Base-by-base conservation (phyloP, 1,140 invertebrate species). In the Orius insidiosus region DNA sequence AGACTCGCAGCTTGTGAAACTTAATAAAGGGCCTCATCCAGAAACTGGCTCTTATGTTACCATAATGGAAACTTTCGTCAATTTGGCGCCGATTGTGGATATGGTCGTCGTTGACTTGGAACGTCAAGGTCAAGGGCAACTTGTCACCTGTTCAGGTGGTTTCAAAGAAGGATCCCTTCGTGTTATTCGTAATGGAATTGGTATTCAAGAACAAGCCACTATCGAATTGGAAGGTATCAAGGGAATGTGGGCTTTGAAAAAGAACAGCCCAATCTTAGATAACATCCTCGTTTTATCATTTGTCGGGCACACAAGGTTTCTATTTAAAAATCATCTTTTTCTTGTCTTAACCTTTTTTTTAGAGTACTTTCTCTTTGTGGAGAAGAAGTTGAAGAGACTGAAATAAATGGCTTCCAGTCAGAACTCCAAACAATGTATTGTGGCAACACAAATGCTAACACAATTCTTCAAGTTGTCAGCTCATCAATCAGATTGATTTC, bases 51-150 rank as follows among this genome's bases (percentile, higher is more conserved):
- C 85, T 9, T 98, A 93, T 62, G 85, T 98, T 11, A 80, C 84
- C 54, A 73, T 88, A 3, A 87, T 98, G 78, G 94, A 98, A 65
- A 85, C 80, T 7, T 98, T 94, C 61, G 94, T 89, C 10, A 98
- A 96, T 69, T 69, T 98, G 16, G 93, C 92, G 3, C 93, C 94
- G 1, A 97, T 99, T 57, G 74, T 94, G 14, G 95, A 98, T 63
- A 97, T 98, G 85, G 87, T 88, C 52, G 85, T 97, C 2, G 88
- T 98, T 1, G 90, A 97, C 65, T 69, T 95, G 42, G 95, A 98
- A 64, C 67, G 86, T 33, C 92, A 97, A 64, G 94, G 94, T 0
- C 94, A 98, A 67, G 93, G 90, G 6, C 94, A 96, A 67, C 74
- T 99, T 45, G 90, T 99, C 3, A 98, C 94, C 0, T 98, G 94